Evolutionary conservation across 1,140 invertebrate genomes (phyloP).

Genomic region (Drosophila pallidifrons): DNA sequence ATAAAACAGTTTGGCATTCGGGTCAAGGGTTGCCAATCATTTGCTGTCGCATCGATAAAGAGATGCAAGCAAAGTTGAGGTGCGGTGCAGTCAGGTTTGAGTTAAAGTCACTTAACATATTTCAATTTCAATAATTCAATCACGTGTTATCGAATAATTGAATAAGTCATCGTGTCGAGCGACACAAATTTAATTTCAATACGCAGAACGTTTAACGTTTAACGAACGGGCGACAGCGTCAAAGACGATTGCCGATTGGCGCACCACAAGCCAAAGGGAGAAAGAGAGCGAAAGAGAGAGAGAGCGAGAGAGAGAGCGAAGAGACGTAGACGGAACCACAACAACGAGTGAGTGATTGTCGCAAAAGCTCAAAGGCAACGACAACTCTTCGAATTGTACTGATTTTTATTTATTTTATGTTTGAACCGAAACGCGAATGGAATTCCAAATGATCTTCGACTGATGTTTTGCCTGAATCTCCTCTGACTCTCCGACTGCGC

Average conservation of each 20-base stretch:
- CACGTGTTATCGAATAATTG: constrained; percentile 83
- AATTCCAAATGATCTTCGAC: constrained; percentile 58
- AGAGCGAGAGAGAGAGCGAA: not conserved
- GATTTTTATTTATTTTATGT: constrained; percentile 84
- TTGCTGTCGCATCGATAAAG: not conserved
- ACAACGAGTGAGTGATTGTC: constrained; percentile 81
- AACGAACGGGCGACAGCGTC: constrained; percentile 50
- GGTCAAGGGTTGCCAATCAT: not conserved
- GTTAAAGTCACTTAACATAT: constrained; percentile 50
- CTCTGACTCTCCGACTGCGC: constrained; percentile 44
- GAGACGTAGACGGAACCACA: constrained; percentile 54
- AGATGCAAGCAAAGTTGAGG: not conserved
- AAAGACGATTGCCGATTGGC: constrained; percentile 70
- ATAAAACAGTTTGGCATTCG: not conserved
- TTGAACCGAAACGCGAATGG: constrained; percentile 76
- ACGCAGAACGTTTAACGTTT: constrained; percentile 75
- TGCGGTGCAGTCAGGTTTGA: not conserved
- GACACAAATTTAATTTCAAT: constrained; percentile 83
- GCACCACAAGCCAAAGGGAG: not conserved
- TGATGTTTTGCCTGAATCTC: too few relatives aligned
- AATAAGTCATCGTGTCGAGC: constrained; percentile 82
- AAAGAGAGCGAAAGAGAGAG: not conserved
- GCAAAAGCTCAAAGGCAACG: constrained; percentile 82
- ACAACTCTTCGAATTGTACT: constrained; percentile 82
- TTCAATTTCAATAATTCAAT: constrained; percentile 78